A percentile compares a stretch with the other conserved stretches of the same genome.
Conservation (phyloP, 2,797 vertebrate genomes). For the Eidolon dupreanum region DNA sequence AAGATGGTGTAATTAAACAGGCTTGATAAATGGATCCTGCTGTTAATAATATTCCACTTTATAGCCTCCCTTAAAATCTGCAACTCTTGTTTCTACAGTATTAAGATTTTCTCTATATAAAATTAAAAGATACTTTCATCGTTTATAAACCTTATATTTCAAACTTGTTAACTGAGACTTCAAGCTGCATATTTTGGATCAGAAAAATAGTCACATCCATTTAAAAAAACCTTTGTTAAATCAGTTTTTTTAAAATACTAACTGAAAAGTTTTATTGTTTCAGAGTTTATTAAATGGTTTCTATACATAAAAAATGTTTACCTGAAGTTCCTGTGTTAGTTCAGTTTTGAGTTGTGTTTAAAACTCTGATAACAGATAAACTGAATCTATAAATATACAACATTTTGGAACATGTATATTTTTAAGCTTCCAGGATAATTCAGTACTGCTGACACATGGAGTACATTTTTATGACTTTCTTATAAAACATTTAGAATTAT, state of each 20-base stretch:
- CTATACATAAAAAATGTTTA: background rate
- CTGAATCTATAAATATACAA: background rate
- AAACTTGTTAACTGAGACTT: constrained; percentile 43
- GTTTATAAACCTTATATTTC: constrained; percentile 17
- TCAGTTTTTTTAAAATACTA: background rate
- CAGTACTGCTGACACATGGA: background rate
- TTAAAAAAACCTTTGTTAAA: background rate
- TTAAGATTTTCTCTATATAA: background rate
- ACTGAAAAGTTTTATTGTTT: background rate
- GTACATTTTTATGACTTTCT: background rate
- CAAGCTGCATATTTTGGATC: constrained; percentile 4
- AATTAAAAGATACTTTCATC: background rate
- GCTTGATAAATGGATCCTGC: background rate
- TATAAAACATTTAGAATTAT: background rate
- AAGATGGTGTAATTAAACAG: background rate
- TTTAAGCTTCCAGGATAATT: background rate
- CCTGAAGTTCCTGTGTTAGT: background rate
- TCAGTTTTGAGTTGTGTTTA: background rate
- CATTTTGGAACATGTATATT: background rate
- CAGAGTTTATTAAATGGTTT: background rate
- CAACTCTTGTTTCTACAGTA: background rate
- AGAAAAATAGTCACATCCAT: background rate
- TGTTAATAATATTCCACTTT: background rate
- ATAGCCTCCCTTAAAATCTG: background rate
- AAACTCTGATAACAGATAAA: background rate